Conservation (phyloP, 2,113 vertebrate genomes). For the Lepisosteus oculatus region DNA sequence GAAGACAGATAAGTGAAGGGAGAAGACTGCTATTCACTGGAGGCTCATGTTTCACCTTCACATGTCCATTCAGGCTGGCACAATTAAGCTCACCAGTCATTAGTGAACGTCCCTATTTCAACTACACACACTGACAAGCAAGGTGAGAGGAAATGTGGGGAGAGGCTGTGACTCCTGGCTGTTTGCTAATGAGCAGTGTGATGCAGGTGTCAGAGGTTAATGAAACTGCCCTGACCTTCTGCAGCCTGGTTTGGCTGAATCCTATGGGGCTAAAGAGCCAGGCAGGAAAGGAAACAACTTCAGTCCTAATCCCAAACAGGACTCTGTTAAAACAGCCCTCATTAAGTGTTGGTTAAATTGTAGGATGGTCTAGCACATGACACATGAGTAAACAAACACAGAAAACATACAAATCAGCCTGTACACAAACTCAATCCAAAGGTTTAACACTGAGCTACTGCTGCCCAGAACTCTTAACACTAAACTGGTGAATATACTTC, state of each 20-base stretch:
- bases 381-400: too few species aligned
- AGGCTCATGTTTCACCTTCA: too few species aligned
- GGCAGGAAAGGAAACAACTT: slow-evolving; percentile 11
- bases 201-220: slow-evolving; percentile 8
- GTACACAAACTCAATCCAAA: background rate
- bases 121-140: background rate
- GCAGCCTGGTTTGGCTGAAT: background rate
- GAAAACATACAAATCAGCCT: too few species aligned
- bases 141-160: background rate
- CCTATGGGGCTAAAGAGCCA: background rate
- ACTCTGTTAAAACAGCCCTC: slow-evolving; percentile 1
- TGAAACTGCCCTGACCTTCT: background rate
- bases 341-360: slow-evolving; percentile 7
- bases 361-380: background rate
- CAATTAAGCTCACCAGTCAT: background rate
- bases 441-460: too few species aligned
- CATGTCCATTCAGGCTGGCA: background rate
- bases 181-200: background rate
- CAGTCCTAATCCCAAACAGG: background rate
- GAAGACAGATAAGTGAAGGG: too few species aligned
- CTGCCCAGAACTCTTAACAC: too few species aligned
- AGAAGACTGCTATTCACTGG: too few species aligned
- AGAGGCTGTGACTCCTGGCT: background rate
- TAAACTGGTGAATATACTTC: background rate
- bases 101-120: background rate